Base-by-base conservation (phyloP, 2,888 invertebrate genomes). In the Yponomeuta malinellus region DNA sequence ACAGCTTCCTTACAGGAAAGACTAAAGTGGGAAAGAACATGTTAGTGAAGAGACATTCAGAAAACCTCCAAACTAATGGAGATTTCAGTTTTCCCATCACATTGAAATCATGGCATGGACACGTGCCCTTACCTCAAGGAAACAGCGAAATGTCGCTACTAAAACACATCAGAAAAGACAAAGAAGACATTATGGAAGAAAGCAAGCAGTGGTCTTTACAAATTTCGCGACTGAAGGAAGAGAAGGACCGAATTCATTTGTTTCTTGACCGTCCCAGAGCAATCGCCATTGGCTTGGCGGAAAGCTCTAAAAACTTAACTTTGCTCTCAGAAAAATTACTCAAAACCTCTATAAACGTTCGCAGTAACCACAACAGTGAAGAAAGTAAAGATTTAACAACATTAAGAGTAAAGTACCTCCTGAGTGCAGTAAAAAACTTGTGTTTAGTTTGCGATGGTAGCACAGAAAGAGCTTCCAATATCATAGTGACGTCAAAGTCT, bases 1-100 rank as follows among this genome's bases (percentile, higher is more conserved):
- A 48, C 48, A 10, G 23, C 23, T 65, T 65, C 29, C 64, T 70
- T 3, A 70, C 70, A 12, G 65, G 70, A 4, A 43, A 70, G 31
- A 48, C n/a, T 9, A 48, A 12, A 48, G 31, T 33, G 29, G 12
- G 48, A 10, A 63, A 70, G 31, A 81, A 83, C 71, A 77, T 85
- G 70, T 77, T 90, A 72, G 77, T 95, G 63, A 94, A 94, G 83
- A 92, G 92, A 77, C 94, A 95, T 77, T 89, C 84, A 1, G 93
- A 93, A 74, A 93, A 94, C 75, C 82, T 95, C 8, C 79, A 86
- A 71, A 80, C 81, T 63, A 82, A 90, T 66, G 96, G 96, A 10
- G 96, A 96, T 74, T 84, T 95, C 5, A 95, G 94, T 86, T 95
- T 95, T 83, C 93, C 94, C 10, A 83, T 89, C 72, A 89, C 88